These are phyloP conservation scores for Prionailurus bengalensis DNA, from an alignment of 2,113 vertebrate species.

Conservation along the genomic window DNA sequence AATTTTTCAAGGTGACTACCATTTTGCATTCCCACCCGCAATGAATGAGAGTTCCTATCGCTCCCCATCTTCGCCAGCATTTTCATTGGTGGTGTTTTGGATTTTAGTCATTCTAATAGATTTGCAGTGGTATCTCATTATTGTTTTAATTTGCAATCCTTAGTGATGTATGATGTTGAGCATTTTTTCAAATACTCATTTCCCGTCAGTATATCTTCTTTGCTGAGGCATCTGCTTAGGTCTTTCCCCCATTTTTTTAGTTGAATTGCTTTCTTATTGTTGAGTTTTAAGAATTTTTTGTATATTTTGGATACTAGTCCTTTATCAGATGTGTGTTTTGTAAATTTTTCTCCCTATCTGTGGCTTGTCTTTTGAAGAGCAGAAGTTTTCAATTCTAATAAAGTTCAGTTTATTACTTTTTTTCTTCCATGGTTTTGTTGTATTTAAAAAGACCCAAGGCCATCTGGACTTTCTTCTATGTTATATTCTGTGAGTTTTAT, in stretches of 20 bases:
- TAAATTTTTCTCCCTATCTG: not conserved
- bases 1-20: not conserved
- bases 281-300: constrained; percentile 5
- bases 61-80: not conserved
- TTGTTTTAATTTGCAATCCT: not conserved
- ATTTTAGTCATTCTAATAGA: not conserved
- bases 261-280: not conserved
- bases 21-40: not conserved
- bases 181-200: not conserved
- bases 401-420: not conserved
- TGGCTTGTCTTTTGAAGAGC: not conserved
- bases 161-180: not conserved
- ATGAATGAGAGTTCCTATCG: not conserved
- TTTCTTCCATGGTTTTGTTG: not conserved
- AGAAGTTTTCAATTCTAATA: not conserved
- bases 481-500: not conserved
- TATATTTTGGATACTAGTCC: not conserved
- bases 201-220: not conserved
- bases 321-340: not conserved
- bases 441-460: not conserved
- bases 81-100: not conserved
- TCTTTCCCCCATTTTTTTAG: not conserved
- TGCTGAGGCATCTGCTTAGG: not conserved
- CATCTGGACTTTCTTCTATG: not conserved
- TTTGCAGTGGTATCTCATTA: not conserved